A percentile compares a stretch with the other conserved stretches of the same genome.
phyloP scores from a whole-genome alignment of 1,140 invertebrate species.

The Apolygus lucorum region DNA sequence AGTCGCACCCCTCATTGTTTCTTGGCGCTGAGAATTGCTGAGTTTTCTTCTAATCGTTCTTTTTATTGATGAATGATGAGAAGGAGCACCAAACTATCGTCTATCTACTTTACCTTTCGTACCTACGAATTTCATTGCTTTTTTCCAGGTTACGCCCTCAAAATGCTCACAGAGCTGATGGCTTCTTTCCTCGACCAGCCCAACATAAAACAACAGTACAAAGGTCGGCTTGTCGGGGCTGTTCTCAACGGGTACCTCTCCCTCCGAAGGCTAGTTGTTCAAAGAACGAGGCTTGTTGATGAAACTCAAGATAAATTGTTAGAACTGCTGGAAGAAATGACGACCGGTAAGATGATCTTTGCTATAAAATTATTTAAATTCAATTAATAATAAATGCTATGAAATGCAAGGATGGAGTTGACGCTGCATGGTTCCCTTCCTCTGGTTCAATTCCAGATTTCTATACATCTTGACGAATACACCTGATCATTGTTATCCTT shows the following conservation, averaged over 20 bases:
- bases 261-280: conserved; percentile 80
- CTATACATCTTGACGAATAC: conserved; percentile 1
- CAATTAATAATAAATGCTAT: too few species aligned
- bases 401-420: too few species aligned
- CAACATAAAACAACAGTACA: conserved; percentile 78
- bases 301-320: conserved; percentile 94
- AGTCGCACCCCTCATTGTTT: too few species aligned
- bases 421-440: not conserved
- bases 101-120: too few species aligned
- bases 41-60: too few species aligned
- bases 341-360: conserved; percentile 70
- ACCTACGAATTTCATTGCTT: too few species aligned
- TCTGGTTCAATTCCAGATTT: not conserved
- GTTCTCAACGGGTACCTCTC: conserved; percentile 91
- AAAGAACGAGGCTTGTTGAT: conserved; percentile 88
- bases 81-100: too few species aligned
- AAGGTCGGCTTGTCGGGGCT: conserved; percentile 76
- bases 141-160: conserved; percentile 72
- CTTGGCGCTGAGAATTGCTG: too few species aligned
- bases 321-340: conserved; percentile 92
- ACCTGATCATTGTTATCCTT: not conserved
- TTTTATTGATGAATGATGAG: too few species aligned
- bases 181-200: conserved; percentile 74
- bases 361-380: too few species aligned
- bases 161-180: conserved; percentile 78